These are phyloP conservation scores for Hassar affinis DNA, from an alignment of 2,113 vertebrate genomes.

Conservation along the genomic window DNA sequence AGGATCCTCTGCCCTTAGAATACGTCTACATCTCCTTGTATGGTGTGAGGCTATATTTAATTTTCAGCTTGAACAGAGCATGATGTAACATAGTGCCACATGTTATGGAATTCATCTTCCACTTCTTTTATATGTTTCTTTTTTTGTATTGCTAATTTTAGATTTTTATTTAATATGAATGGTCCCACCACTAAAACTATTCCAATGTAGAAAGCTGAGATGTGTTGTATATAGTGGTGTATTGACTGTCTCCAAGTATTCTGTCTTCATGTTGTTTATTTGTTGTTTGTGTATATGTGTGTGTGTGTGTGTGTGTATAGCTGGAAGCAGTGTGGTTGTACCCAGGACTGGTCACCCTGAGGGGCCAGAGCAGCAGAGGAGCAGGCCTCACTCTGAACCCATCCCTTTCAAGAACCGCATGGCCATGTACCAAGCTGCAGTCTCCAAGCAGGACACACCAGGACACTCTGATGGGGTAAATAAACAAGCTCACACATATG, in stretches of 20 bases:
- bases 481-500: conserved; percentile 58
- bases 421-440: conserved; percentile 87
- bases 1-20: conserved; percentile 27
- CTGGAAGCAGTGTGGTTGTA: conserved; percentile 68
- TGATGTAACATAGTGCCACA: conserved; percentile 30
- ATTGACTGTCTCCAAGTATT: neutral
- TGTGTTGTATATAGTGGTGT: neutral
- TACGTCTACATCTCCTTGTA: conserved; percentile 46
- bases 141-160: neutral
- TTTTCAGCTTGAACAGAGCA: conserved; percentile 4
- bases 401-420: conserved; percentile 80
- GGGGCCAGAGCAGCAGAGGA: conserved; percentile 62
- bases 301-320: conserved; percentile 59
- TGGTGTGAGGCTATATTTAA: conserved; percentile 36
- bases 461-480: conserved; percentile 75
- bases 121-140: neutral
- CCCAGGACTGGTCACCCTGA: conserved; percentile 67
- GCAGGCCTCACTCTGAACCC: conserved; percentile 65
- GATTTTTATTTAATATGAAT: conserved; percentile 5
- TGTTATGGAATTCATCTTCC: conserved; percentile 15
- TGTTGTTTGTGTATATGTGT: conserved; percentile 39
- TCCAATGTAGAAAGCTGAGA: neutral
- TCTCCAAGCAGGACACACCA: conserved; percentile 70
- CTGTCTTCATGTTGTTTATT: neutral
- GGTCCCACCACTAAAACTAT: conserved; percentile 7